phyloP scores from a whole-genome alignment of 2,888 invertebrate genomes.

The Eristalinus aeneus region DNA sequence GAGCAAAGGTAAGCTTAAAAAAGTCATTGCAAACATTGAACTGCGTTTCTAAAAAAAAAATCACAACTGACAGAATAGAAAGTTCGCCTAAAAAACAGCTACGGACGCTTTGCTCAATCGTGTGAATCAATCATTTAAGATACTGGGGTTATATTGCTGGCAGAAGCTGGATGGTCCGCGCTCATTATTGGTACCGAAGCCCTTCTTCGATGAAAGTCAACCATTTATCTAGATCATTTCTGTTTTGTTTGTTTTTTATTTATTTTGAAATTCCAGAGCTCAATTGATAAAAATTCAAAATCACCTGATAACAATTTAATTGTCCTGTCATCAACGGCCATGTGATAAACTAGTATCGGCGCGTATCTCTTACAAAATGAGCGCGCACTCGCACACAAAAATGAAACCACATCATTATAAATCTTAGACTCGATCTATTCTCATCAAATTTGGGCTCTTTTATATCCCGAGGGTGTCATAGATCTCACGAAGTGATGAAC shows the following conservation, averaged over 20 bases:
- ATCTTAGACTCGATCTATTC: constrained; percentile 14
- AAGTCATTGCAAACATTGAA: too few species aligned
- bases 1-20: too few species aligned
- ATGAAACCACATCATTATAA: constrained; percentile 40
- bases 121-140: too few species aligned
- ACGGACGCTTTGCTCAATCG: too few species aligned
- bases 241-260: not conserved
- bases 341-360: constrained; percentile 15
- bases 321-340: not conserved
- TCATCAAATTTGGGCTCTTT: constrained; percentile 26
- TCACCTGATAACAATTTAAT: constrained; percentile 32
- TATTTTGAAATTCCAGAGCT: not conserved
- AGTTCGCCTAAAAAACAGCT: too few species aligned
- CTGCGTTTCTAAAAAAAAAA: too few species aligned
- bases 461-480: not conserved
- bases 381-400: constrained; percentile 11
- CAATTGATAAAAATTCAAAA: constrained; percentile 40
- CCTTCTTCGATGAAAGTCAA: not conserved
- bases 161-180: too few species aligned
- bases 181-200: not conserved
- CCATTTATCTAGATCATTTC: constrained; percentile 20
- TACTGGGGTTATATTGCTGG: too few species aligned
- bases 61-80: too few species aligned
- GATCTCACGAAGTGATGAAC: not conserved
- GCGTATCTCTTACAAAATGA: constrained; percentile 3